These are phyloP conservation scores for Arrhopalites spinosus DNA, from an alignment of 2,888 invertebrate genomes.

Conservation along the genomic window DNA sequence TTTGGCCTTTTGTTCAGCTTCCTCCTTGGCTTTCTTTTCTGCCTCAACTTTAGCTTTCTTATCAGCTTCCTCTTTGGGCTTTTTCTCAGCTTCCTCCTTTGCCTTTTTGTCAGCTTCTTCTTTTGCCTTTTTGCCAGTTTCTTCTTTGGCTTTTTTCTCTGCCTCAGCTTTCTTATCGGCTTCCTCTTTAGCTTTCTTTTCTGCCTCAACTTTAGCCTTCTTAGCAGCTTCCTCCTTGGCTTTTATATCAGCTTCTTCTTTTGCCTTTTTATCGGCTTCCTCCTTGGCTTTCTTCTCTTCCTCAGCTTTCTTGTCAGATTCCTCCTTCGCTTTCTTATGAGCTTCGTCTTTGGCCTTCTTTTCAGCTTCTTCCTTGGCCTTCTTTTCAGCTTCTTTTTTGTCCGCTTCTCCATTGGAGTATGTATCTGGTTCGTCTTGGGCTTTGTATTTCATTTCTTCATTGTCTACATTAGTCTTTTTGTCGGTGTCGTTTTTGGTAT, in stretches of 20 bases:
- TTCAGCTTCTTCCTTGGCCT: background rate
- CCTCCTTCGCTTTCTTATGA: slow-evolving; percentile 5
- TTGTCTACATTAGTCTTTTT: too few relatives aligned
- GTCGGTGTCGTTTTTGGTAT: too few relatives aligned
- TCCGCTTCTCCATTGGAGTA: background rate
- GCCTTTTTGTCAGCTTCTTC: slow-evolving; percentile 9
- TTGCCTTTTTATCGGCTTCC: too few relatives aligned
- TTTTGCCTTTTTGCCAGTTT: background rate
- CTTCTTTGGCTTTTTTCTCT: background rate
- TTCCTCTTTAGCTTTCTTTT: slow-evolving; percentile 21
- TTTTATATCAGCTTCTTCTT: slow-evolving; percentile 6
- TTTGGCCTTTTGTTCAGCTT: slow-evolving; percentile 10
- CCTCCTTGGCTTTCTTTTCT: slow-evolving; percentile 13
- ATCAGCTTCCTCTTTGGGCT: slow-evolving; percentile 12
- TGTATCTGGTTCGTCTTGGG: background rate
- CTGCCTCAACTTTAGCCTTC: slow-evolving; percentile 4
- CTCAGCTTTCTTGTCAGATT: slow-evolving; percentile 2
- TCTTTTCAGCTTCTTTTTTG: slow-evolving; percentile 9
- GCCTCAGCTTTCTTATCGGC: slow-evolving; percentile 1
- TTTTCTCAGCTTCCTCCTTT: slow-evolving; percentile 21
- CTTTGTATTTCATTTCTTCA: too few relatives aligned
- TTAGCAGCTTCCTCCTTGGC: slow-evolving; percentile 15
- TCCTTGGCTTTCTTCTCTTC: background rate
- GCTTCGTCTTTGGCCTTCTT: background rate
- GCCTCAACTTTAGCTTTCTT: slow-evolving; percentile 8